These are phyloP conservation scores for Corythoichthys haematopterus DNA, from an alignment of 2,113 vertebrate genomes.

Conservation along the genomic window DNA sequence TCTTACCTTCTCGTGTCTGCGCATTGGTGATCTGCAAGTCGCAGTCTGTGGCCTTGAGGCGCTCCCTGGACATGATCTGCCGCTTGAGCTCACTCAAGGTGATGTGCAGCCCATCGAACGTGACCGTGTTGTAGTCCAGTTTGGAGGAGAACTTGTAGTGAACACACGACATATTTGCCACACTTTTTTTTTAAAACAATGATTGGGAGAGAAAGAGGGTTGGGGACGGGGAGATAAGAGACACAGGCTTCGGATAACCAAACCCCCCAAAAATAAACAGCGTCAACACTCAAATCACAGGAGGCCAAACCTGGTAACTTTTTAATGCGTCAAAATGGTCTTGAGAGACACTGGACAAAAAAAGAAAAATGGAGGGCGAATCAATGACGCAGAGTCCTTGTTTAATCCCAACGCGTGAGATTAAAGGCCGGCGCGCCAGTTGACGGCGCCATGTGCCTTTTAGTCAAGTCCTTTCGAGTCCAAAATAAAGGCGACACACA, in stretches of 20 bases:
- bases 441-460: slow-evolving; percentile 7
- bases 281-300: slow-evolving; percentile 59
- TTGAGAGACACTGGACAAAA: slow-evolving; percentile 52
- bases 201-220: slow-evolving; percentile 45
- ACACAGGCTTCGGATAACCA: slow-evolving; percentile 54
- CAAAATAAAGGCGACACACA: neutral
- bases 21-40: slow-evolving; percentile 98
- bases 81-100: slow-evolving; percentile 92
- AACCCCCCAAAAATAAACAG: slow-evolving; percentile 40
- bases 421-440: neutral
- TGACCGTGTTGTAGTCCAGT: slow-evolving; percentile 97
- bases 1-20: slow-evolving; percentile 92
- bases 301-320: slow-evolving; percentile 46
- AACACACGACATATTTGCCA: slow-evolving; percentile 88
- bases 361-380: slow-evolving; percentile 23
- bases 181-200: slow-evolving; percentile 30
- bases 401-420: neutral
- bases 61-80: slow-evolving; percentile 95
- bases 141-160: slow-evolving; percentile 98
- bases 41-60: slow-evolving; percentile 94
- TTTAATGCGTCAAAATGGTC: slow-evolving; percentile 50
- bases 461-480: slow-evolving; percentile 9
- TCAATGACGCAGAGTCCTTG: slow-evolving; percentile 31
- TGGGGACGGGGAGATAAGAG: slow-evolving; percentile 13
- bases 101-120: slow-evolving; percentile 95